Percentiles rank a stretch among this genome's conserved stretches.
phyloP scores from a whole-genome alignment of 2,113 vertebrate species.

The Mesoclemmys tuberculata region DNA sequence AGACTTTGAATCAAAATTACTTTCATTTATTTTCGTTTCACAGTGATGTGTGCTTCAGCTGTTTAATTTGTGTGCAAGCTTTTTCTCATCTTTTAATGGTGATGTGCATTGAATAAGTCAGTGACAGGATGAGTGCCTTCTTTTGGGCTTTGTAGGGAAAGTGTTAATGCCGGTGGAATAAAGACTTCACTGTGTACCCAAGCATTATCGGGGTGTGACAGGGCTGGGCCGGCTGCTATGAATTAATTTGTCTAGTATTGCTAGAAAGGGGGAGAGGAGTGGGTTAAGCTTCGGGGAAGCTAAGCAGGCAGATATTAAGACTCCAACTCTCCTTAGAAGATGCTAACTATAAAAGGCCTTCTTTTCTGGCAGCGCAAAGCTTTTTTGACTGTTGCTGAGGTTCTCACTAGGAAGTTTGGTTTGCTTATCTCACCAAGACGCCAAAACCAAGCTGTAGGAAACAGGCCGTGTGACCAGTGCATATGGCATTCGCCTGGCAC shows the following conservation, averaged over 20 bases:
- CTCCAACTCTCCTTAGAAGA: not conserved
- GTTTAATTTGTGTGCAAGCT: not conserved
- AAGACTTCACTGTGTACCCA: not conserved
- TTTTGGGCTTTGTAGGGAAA: not conserved
- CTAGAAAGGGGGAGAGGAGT: not conserved
- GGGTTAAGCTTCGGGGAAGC: not conserved
- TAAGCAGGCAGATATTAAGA: not conserved
- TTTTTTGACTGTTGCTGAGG: not conserved
- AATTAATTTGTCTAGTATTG: not conserved
- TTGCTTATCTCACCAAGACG: not conserved
- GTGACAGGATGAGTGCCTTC: not conserved
- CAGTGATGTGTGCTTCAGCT: not conserved
- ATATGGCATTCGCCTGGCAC: accelerated
- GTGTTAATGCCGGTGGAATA: accelerated
- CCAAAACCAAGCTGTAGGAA: not conserved
- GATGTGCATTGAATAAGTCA: not conserved
- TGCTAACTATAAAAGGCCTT: not conserved
- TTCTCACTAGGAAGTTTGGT: not conserved
- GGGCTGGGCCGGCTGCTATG: not conserved
- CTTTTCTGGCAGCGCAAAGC: not conserved
- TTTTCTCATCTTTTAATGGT: not conserved
- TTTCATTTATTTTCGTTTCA: not conserved
- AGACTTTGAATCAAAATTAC: not conserved
- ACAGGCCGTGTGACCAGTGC: not conserved
- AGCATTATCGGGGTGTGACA: not conserved